Evolutionary conservation across 2,797 vertebrate genomes (phyloP).

Genomic region (Kryptolebias ocellatus): DNA sequence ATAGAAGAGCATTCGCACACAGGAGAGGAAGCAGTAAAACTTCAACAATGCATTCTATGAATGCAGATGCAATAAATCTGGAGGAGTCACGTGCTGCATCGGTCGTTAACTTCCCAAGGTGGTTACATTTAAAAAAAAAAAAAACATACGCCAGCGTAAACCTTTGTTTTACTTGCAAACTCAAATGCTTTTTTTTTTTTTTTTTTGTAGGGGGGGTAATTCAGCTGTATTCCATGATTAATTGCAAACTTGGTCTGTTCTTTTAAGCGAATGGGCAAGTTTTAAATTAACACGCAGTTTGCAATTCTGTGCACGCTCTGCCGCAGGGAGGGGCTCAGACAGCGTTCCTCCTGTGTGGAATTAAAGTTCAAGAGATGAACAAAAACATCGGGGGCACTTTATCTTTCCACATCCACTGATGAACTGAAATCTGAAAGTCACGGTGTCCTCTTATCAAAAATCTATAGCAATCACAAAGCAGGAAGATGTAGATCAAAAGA

Average conservation of each 20-base stretch:
- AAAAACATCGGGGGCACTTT: constrained; percentile 50
- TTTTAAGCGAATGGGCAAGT: constrained; percentile 29
- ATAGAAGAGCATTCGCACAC: constrained; percentile 19
- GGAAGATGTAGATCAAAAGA: constrained; percentile 41
- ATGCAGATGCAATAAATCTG: constrained; percentile 35
- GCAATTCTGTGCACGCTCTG: constrained; percentile 32
- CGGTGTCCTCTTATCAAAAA: constrained; percentile 54
- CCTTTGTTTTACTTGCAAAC: constrained; percentile 5
- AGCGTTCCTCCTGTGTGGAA: constrained; percentile 37
- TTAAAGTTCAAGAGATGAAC: constrained; percentile 47
- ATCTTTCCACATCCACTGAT: constrained; percentile 51
- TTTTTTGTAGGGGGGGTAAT: constrained; percentile 5
- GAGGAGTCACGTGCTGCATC: neutral
- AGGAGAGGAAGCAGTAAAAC: constrained; percentile 15
- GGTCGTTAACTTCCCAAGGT: constrained; percentile 26
- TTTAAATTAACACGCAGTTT: constrained; percentile 39
- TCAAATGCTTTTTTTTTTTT: constrained; percentile 2
- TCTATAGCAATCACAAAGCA: constrained; percentile 57
- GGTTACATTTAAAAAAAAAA: constrained; percentile 21
- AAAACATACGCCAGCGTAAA: neutral
- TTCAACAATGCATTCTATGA: constrained; percentile 13
- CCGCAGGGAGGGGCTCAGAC: neutral
- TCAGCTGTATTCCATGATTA: constrained; percentile 28
- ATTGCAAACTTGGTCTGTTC: constrained; percentile 35
- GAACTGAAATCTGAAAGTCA: constrained; percentile 51